These are phyloP conservation scores for Cryptoblepharus egeriae DNA, from an alignment of 2,797 vertebrate species.

Conservation along the genomic window DNA sequence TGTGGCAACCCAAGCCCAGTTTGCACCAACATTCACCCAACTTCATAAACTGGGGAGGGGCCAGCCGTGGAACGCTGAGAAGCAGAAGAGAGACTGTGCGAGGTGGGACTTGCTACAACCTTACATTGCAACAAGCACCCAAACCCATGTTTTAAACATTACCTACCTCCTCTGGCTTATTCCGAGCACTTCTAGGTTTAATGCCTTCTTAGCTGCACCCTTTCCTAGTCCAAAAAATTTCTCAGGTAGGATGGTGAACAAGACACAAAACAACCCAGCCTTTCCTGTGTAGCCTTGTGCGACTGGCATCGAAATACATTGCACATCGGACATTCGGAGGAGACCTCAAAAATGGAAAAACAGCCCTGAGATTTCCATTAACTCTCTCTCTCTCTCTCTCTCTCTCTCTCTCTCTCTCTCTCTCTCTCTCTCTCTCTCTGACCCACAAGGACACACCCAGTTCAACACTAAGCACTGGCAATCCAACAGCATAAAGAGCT, in stretches of 20 bases:
- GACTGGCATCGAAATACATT: neutral
- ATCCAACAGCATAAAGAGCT: slow-evolving; percentile 49
- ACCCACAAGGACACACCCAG: neutral
- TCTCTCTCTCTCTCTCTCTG: slow-evolving; percentile 29
- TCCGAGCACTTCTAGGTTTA: neutral
- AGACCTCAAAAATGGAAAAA: neutral
- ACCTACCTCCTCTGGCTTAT: neutral
- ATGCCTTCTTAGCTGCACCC: neutral
- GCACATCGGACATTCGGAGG: neutral
- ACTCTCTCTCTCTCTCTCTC: slow-evolving; percentile 7
- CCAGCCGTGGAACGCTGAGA: neutral
- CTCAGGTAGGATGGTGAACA: neutral
- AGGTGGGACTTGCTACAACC: neutral
- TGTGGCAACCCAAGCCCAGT: neutral
- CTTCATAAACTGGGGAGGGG: neutral
- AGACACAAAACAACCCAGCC: neutral
- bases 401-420: slow-evolving; percentile 27
- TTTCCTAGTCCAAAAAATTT: neutral
- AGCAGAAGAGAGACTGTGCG: neutral
- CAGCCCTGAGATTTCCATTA: slow-evolving; percentile 32
- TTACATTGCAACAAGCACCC: neutral
- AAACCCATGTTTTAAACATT: neutral
- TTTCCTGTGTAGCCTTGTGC: neutral
- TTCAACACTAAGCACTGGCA: slow-evolving; percentile 43
- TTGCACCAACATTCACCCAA: no score